phyloP scores from a whole-genome alignment of 2,797 vertebrate genomes.

The Dermochelys coriacea region DNA sequence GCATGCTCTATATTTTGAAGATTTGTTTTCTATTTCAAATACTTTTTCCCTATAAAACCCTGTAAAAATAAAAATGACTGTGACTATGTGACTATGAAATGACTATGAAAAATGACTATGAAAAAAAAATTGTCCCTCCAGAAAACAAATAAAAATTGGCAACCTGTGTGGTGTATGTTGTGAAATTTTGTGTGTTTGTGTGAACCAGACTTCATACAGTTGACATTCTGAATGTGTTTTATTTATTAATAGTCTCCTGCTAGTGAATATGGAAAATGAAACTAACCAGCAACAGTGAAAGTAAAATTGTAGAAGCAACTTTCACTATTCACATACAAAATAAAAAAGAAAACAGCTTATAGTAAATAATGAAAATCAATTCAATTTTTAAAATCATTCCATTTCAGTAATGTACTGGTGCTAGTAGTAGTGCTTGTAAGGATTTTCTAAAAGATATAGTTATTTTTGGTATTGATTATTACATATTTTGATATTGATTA shows the following conservation, averaged over 20 bases:
- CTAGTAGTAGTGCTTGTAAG: too few relatives aligned
- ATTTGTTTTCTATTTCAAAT: conserved; percentile 60
- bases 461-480: too few relatives aligned
- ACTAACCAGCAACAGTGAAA: neutral
- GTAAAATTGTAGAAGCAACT: neutral
- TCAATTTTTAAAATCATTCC: neutral
- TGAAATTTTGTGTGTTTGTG: neutral
- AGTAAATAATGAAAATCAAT: neutral
- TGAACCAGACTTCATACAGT: neutral
- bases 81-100: too few relatives aligned
- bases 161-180: neutral
- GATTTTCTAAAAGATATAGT: too few relatives aligned
- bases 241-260: neutral
- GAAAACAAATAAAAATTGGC: neutral
- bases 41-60: neutral
- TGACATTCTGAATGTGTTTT: neutral
- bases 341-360: neutral
- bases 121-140: neutral
- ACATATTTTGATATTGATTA: too few relatives aligned
- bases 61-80: neutral
- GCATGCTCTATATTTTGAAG: conserved; percentile 19
- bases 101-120: too few relatives aligned
- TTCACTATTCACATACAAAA: neutral
- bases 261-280: neutral
- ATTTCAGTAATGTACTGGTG: too few relatives aligned